Percentiles rank a stretch among this genome's conserved stretches.
phyloP scores from a whole-genome alignment of 1,140 invertebrate species.

The Ceratoteleas bidentatus region DNA sequence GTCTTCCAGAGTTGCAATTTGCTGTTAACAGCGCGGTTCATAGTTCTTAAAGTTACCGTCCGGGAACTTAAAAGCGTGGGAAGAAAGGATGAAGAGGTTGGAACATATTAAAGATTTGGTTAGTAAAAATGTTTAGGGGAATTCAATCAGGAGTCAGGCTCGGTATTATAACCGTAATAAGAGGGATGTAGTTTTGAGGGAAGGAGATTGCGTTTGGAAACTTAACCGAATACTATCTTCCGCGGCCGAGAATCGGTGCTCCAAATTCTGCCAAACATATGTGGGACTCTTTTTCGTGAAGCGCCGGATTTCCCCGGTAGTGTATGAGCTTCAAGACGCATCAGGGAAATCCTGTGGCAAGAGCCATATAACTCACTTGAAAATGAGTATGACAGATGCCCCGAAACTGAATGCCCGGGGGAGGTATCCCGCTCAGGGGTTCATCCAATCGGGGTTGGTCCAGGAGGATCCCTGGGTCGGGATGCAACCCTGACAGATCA shows the following conservation, averaged over 20 bases:
- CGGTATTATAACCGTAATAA: conserved; percentile 11
- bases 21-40: conserved; percentile 69
- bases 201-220: neutral
- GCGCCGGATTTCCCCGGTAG: too few species aligned
- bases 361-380: neutral
- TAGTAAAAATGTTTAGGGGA: neutral
- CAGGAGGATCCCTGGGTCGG: too few species aligned
- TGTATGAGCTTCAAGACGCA: too few species aligned
- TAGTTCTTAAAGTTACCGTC: conserved; percentile 20
- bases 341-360: neutral
- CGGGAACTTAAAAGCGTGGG: neutral
- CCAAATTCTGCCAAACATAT: conserved; percentile 8
- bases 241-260: neutral
- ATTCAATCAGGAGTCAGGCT: neutral
- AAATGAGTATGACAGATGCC: conserved; percentile 2
- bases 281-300: conserved; percentile 2
- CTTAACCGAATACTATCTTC: conserved; percentile 5
- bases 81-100: neutral
- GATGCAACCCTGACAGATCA: too few species aligned
- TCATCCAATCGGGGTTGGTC: neutral
- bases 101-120: conserved; percentile 7
- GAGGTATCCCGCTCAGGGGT: neutral
- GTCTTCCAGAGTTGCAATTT: conserved; percentile 66
- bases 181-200: neutral
- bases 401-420: too few species aligned